Base-by-base conservation (phyloP, 2,797 vertebrate species). In the Ammospiza maritima region DNA sequence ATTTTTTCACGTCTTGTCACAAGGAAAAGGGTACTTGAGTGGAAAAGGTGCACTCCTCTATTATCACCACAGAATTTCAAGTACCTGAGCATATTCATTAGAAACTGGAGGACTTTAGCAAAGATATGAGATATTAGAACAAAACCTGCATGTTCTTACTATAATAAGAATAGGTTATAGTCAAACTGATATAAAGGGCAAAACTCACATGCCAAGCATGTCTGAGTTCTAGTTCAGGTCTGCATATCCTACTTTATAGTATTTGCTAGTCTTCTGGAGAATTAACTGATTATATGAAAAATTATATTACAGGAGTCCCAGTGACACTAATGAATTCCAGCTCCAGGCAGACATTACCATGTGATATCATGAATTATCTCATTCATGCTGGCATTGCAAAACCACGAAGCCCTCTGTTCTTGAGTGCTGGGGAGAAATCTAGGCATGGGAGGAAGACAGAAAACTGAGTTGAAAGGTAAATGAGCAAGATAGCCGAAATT, bases 1-100 rank as follows among this genome's bases (percentile, higher is more conserved):
- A 66, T 77, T 85, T 94, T 89, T 92, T 92, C 67, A 80, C 66
- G 53, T 95, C 82, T 96, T 92, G 71, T 94, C 90, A 90, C 1
- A 3, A 36, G n/a, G 36, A 89, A 95, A 88, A 91, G 36, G 47
- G 73, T 91, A 88, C 92, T 96, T 91, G 82, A 92, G 47, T 60
- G 42, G 75, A 91, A 96, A 92, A 92, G 76, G 48, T 94, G 36
- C 2, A 3, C 26, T 88, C 57, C 57, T 88, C 51, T 78, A 85
- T 88, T 85, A 78, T 65, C 51, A 75, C 32, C 13, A 38, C 13
- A 42, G 89, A 89, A 91, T 85, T 94, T 94, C 77, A 90, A 91
- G 80, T 82, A 85, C 74, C 64, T 85, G 29, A 89, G 56, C 45
- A 60, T 69, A 89, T 62, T 96, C 82, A 83, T 93, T 83, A 92